Base-by-base conservation (phyloP, 2,888 invertebrate species). In the Oligia latruncula region DNA sequence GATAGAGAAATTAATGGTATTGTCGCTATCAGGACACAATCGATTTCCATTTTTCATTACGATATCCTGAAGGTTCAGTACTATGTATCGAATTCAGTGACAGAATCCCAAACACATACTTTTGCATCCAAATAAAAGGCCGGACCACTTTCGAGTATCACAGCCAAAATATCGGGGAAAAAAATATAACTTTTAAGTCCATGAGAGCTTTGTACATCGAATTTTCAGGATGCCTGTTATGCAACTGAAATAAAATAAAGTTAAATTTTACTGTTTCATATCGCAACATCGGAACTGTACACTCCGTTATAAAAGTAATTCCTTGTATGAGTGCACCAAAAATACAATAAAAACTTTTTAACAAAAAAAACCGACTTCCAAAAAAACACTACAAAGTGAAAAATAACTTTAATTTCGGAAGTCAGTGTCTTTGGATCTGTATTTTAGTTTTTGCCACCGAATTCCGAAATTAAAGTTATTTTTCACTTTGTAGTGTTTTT, bases 1-100 rank as follows among this genome's bases (percentile, higher is more conserved):
- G 68, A 73, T 71, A 76, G 65, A 75, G 71, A 60, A 65, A 87
- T 85, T 78, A 81, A 85, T 82, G 73, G 43, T 62, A 78, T 74
- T 73, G 74, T 81, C 74, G 74, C 66, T 49, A 70, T 71, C 68
- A 77, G 72, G 20, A 77, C 68, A 73, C 52, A 68, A 68, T 80
- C 29, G 65, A n/a, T 62, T 74, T 66, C 46, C 43, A 72, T 66
- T 80, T 74, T 65, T 74, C 23, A 71, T 78, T 80, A 2, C 29
- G 6, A 46, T 66, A 66, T 71, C 3, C 62, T n/a, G 0, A 9
- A 40, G 15, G 35, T 64, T 52, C 23, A 13, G 40, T 62, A 23
- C 65, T 5, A 46, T 6, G n/a, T 64, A 55, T 70, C 20, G 64
- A 71, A 55, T 60, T 20, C 2, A 29, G 49, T 52, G 17, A 20